A percentile compares a stretch with the other conserved stretches of the same genome.
Conservation (phyloP, 2,797 vertebrate genomes). For the Acanthurus tractus region DNA sequence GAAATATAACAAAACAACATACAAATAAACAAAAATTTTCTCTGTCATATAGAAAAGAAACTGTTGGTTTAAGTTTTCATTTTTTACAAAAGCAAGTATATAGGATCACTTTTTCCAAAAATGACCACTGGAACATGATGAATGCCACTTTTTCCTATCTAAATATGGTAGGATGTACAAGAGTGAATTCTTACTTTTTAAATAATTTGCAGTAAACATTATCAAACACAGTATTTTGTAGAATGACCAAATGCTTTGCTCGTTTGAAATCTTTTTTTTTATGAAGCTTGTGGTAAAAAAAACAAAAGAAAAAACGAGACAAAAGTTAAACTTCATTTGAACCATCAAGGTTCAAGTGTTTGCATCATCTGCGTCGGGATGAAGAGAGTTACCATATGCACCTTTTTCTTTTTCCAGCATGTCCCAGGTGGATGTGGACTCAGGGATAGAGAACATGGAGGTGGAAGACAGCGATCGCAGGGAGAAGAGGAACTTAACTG, state of each 20-base stretch:
- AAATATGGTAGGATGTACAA: not conserved
- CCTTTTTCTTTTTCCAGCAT: slow-evolving; percentile 86
- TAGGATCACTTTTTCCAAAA: too few species aligned
- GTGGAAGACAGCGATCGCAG: slow-evolving; percentile 97
- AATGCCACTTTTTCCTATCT: not conserved
- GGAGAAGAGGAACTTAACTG: slow-evolving; percentile 94
- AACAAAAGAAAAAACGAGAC: not conserved
- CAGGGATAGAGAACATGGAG: slow-evolving; percentile 99
- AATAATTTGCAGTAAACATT: not conserved
- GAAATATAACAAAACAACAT: not conserved
- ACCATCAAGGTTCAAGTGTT: not conserved
- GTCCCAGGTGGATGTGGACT: slow-evolving; percentile 99
- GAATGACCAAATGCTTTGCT: not conserved
- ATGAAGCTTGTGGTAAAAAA: slow-evolving; percentile 3
- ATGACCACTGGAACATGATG: not conserved
- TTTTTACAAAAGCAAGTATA: not conserved
- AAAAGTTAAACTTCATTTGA: not conserved
- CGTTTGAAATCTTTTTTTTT: not conserved
- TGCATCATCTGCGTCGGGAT: not conserved
- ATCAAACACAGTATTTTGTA: not conserved
- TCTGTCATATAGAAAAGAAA: not conserved
- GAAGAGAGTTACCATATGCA: slow-evolving; percentile 6
- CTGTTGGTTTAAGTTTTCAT: not conserved
- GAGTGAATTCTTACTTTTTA: not conserved
- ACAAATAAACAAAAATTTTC: not conserved